Evolutionary conservation across 2,797 vertebrate species (phyloP), one percentile per base, ranked within the genome.

Genomic region (Apogon talboti): DNA sequence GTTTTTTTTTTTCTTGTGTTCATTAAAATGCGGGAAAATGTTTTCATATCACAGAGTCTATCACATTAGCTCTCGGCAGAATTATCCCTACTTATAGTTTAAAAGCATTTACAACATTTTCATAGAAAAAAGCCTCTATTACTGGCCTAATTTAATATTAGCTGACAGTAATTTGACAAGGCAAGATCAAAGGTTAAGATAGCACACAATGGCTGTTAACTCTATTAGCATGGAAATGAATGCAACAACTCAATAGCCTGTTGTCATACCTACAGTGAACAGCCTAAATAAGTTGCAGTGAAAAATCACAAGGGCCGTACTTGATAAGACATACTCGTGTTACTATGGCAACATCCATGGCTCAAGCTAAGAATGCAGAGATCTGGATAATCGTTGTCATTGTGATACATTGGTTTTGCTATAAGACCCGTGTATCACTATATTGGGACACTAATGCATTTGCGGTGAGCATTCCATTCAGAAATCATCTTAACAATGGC

Each of bases 321-420:
- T 94, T 94, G 92, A 95, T 94, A 94, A 93, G 93, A 93, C 91
- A 94, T 94, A 93, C 92, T 92, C 91, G 84, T 92, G 94, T 95
- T 95, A 93, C 93, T 92, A 95, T 94, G 92, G 92, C 91, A 95
- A 95, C 93, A 85, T 92, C 92, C 90, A 79, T 93, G 92, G 93
- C 92, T 94, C 87, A 93, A 93, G 92, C 92, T 85, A 91, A 93
- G 93, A 93, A 93, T 92, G 91, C 90, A 91, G 91, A 90, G 91
- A 92, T 93, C 77, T 92, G 89, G 92, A 89, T 90, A 92, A 92
- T 91, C 89, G 62, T 82, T 92, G 91, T 91, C 91, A 90, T 90
- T 90, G 88, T 88, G 89, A 89, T 89, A 87, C 85, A 84, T 62
- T 74, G 52, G 53, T 76, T 87, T 78, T 90, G 88, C 83, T 81